phyloP scores from a whole-genome alignment of 1,140 invertebrate species.

The Neoseiulus cucumeris region DNA sequence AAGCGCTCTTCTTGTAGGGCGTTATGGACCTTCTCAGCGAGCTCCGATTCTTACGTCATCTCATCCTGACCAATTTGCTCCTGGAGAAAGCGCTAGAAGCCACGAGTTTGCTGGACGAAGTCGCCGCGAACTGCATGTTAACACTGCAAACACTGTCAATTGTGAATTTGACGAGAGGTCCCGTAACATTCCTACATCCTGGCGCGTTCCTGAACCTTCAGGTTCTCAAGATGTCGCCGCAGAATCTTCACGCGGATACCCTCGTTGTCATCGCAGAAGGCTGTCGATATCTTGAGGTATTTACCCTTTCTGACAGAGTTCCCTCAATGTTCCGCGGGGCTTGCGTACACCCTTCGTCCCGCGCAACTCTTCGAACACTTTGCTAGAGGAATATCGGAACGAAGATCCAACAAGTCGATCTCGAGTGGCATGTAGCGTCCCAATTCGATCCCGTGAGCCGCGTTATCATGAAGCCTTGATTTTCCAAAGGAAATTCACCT shows the following conservation, averaged over 20 bases:
- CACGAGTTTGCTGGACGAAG: conserved; percentile 45
- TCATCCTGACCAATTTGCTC: conserved; percentile 55
- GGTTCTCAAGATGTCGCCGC: conserved; percentile 50
- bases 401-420: too few relatives aligned
- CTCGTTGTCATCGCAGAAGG: not conserved
- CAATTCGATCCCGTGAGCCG: too few relatives aligned
- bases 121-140: conserved; percentile 36
- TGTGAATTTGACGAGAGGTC: conserved; percentile 50
- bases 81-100: conserved; percentile 36
- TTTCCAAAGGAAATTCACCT: conserved; percentile 46
- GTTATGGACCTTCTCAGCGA: conserved; percentile 48
- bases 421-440: too few relatives aligned
- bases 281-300: not conserved
- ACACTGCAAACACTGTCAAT: conserved; percentile 42
- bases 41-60: conserved; percentile 38
- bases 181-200: conserved; percentile 50
- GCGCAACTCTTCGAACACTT: too few relatives aligned
- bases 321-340: too few relatives aligned
- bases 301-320: too few relatives aligned
- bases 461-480: too few relatives aligned
- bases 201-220: conserved; percentile 52
- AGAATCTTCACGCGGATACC: conserved; percentile 24
- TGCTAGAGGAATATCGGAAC: too few relatives aligned
- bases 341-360: too few relatives aligned
- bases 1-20: too few relatives aligned